Percentiles rank a stretch among this genome's conserved stretches.
Evolutionary conservation across 2,113 vertebrate species (phyloP).

Genomic region (Centropristis striata): DNA sequence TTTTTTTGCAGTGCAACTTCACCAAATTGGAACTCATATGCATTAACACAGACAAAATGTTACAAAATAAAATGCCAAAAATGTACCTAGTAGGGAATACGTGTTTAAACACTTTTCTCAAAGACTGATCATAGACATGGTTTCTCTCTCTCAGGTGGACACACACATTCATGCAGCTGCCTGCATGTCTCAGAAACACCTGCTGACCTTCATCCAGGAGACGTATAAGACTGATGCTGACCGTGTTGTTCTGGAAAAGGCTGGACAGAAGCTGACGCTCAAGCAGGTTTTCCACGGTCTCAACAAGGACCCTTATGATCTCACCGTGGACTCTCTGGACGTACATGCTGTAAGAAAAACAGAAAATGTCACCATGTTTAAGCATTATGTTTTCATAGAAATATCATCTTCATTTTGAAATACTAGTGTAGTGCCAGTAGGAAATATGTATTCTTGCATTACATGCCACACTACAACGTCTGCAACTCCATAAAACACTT

Average conservation of each 20-base stretch:
- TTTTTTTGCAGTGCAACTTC: no score
- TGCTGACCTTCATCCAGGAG: constrained; percentile 96
- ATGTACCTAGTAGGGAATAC: no score
- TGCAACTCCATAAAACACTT: no score
- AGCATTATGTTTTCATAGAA: neutral
- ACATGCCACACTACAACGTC: no score
- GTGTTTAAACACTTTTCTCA: neutral
- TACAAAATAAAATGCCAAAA: no score
- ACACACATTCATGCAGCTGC: constrained; percentile 98
- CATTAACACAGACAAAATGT: no score
- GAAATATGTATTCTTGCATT: no score
- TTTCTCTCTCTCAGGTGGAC: constrained; percentile 89
- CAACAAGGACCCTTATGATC: constrained; percentile 95
- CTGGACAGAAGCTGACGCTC: constrained; percentile 92
- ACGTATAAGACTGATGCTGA: constrained; percentile 93
- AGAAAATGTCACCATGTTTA: neutral
- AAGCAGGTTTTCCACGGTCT: constrained; percentile 94
- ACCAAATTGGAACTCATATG: no score
- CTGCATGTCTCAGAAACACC: constrained; percentile 99
- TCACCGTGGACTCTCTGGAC: constrained; percentile 96
- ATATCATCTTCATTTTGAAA: no score
- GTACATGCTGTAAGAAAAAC: constrained; percentile 91
- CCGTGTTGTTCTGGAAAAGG: constrained; percentile 93
- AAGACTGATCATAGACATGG: neutral
- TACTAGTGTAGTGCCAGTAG: no score